phyloP scores from a whole-genome alignment of 2,797 vertebrate species.

The Apogon hyalosoma region DNA sequence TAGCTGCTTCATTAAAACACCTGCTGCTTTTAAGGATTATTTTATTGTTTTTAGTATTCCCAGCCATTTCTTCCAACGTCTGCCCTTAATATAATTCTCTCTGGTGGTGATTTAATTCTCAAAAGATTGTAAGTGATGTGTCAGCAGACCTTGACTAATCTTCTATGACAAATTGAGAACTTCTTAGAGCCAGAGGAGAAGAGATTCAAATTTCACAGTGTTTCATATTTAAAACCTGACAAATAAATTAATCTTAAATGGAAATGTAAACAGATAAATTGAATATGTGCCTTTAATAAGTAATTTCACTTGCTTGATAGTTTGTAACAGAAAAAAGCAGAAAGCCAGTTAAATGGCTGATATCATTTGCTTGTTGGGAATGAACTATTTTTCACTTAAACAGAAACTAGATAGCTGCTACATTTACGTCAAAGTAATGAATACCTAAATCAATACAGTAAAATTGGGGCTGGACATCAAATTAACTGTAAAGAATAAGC shows the following conservation, averaged over 20 bases:
- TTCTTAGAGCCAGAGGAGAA: conserved; percentile 5
- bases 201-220: background rate
- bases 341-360: too few species aligned
- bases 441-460: too few species aligned
- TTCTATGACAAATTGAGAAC: conserved; percentile 34
- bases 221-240: too few species aligned
- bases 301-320: background rate
- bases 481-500: too few species aligned
- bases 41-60: conserved; percentile 36
- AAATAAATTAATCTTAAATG: too few species aligned
- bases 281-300: background rate
- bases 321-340: too few species aligned
- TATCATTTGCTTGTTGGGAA: too few species aligned
- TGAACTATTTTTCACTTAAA: too few species aligned
- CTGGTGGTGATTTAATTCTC: conserved; percentile 41
- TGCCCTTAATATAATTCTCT: conserved; percentile 38
- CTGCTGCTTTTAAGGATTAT: conserved; percentile 17
- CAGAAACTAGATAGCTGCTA: too few species aligned
- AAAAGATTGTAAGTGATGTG: conserved; percentile 42
- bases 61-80: conserved; percentile 56
- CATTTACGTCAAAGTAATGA: too few species aligned
- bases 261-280: background rate
- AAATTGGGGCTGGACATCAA: too few species aligned
- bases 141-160: conserved; percentile 50
- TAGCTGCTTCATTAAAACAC: conserved; percentile 25